phyloP scores from a whole-genome alignment of 2,113 vertebrate genomes.

The Boleophthalmus pectinirostris region DNA sequence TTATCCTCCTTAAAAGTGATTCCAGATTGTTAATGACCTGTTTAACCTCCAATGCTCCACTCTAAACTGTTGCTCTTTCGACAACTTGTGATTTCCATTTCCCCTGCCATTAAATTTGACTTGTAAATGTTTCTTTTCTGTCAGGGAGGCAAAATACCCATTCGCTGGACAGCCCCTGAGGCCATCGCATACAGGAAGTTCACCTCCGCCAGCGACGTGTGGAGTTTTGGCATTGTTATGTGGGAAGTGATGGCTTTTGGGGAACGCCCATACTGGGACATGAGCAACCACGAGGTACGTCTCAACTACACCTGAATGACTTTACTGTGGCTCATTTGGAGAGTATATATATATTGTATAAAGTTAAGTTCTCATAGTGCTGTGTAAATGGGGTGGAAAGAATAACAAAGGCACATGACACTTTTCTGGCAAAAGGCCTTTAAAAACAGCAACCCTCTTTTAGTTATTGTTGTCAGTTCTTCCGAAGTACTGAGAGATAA shows the following conservation, averaged over 20 bases:
- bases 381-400: slow-evolving; percentile 33
- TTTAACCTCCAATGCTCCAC: slow-evolving; percentile 29
- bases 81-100: slow-evolving; percentile 34
- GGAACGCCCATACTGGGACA: slow-evolving; percentile 96
- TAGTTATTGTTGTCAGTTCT: slow-evolving; percentile 9
- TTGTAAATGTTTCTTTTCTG: slow-evolving; percentile 39
- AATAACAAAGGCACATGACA: slow-evolving; percentile 33
- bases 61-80: slow-evolving; percentile 36
- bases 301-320: slow-evolving; percentile 27
- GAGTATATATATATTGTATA: slow-evolving; percentile 28
- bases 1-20: slow-evolving; percentile 16
- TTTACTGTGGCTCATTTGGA: slow-evolving; percentile 37
- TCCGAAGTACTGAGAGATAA: slow-evolving; percentile 1
- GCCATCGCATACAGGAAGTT: slow-evolving; percentile 97
- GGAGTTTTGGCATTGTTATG: slow-evolving; percentile 98
- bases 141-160: slow-evolving; percentile 97
- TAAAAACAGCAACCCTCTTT: slow-evolving; percentile 17
- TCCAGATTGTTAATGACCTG: slow-evolving; percentile 21
- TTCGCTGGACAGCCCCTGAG: slow-evolving; percentile 96
- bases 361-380: slow-evolving; percentile 25
- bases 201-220: slow-evolving; percentile 95
- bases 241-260: slow-evolving; percentile 98
- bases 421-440: slow-evolving; percentile 13
- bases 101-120: slow-evolving; percentile 43
- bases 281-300: slow-evolving; percentile 88